Evolutionary conservation across 2,888 invertebrate genomes (phyloP).

Genomic region (Cantharis flavilabris): DNA sequence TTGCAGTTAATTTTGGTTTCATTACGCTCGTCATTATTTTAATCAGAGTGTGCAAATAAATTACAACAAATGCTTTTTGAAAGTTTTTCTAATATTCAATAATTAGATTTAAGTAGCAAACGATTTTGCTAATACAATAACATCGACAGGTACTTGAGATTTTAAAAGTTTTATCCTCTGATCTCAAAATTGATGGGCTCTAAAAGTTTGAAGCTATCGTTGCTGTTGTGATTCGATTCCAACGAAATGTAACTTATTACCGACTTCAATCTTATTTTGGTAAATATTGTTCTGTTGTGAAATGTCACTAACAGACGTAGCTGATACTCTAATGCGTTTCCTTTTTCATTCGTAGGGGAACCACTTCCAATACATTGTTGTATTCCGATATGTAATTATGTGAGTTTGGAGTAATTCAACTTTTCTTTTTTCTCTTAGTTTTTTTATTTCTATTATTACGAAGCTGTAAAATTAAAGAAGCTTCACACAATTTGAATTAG

Average conservation of each 20-base stretch:
- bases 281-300: neutral
- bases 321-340: neutral
- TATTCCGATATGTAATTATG: neutral
- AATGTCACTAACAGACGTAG: neutral
- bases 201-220: neutral
- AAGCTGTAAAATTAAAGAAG: too few species aligned
- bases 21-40: neutral
- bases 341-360: neutral
- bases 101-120: neutral
- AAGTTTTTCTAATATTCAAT: neutral
- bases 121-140: neutral
- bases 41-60: neutral
- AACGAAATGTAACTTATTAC: neutral
- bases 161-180: neutral
- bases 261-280: neutral
- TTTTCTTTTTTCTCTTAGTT: too few species aligned
- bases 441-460: too few species aligned
- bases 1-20: neutral
- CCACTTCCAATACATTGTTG: neutral
- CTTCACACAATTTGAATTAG: too few species aligned
- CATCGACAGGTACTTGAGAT: neutral
- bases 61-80: neutral
- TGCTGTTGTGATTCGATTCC: neutral
- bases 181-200: neutral
- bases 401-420: neutral